Conservation (phyloP, 2,888 invertebrate genomes). For the Patella depressa region DNA sequence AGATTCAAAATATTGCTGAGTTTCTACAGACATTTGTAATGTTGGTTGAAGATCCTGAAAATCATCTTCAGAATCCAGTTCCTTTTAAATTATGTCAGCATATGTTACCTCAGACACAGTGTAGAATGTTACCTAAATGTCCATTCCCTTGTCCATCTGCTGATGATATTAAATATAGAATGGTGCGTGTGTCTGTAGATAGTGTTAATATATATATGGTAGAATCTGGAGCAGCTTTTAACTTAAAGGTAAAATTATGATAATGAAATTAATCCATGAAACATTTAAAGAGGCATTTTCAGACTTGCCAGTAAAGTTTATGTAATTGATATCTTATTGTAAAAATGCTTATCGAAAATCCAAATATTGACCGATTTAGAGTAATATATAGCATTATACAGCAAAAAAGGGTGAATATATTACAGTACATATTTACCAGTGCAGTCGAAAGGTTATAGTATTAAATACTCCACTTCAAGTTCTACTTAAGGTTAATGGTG, state of each 20-base stretch:
- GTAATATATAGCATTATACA: too few species aligned
- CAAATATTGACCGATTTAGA: too few species aligned
- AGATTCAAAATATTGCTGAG: slow-evolving; percentile 86
- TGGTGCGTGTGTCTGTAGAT: slow-evolving; percentile 79
- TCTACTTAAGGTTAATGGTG: too few species aligned
- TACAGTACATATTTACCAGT: too few species aligned
- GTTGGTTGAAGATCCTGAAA: slow-evolving; percentile 89
- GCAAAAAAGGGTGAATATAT: too few species aligned
- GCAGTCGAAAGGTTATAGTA: too few species aligned
- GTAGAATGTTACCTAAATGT: slow-evolving; percentile 73
- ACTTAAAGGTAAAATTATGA: slow-evolving; percentile 79
- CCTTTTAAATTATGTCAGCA: slow-evolving; percentile 75
- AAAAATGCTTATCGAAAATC: neutral
- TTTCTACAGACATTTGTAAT: slow-evolving; percentile 90
- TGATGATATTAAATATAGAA: slow-evolving; percentile 92
- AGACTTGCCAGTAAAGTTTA: neutral
- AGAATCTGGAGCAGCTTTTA: slow-evolving; percentile 88
- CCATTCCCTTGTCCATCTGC: slow-evolving; percentile 82
- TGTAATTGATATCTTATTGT: neutral
- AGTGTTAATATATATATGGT: slow-evolving; percentile 88
- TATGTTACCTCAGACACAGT: slow-evolving; percentile 76
- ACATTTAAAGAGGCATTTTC: neutral
- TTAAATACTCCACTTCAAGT: too few species aligned
- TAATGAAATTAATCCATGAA: neutral
- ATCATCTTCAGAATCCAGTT: slow-evolving; percentile 87